Conservation (phyloP, 2,888 invertebrate genomes). For the Sussaba pulchella region DNA sequence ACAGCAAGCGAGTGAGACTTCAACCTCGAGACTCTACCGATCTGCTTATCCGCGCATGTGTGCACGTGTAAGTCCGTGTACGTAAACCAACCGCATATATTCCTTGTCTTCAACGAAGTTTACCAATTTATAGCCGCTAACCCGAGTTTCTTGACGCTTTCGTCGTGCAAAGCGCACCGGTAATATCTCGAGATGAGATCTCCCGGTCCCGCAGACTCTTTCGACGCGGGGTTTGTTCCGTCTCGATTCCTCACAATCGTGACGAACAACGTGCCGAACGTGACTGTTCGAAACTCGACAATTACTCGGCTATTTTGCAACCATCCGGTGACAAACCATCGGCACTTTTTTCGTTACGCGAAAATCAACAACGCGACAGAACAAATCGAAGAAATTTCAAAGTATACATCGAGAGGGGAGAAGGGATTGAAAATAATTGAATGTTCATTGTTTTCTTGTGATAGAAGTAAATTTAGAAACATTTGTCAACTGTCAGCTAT, state of each 20-base stretch:
- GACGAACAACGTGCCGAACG: slow-evolving; percentile 27
- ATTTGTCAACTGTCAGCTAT: not conserved
- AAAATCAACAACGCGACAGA: too few relatives aligned
- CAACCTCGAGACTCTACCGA: not conserved
- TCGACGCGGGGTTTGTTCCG: too few relatives aligned
- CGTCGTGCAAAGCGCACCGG: not conserved
- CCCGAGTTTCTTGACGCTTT: slow-evolving; percentile 31
- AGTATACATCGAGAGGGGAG: too few relatives aligned
- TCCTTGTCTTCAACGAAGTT: slow-evolving; percentile 48
- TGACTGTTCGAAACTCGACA: slow-evolving; percentile 12
- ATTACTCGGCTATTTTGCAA: slow-evolving; percentile 34
- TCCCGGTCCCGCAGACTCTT: slow-evolving; percentile 9
- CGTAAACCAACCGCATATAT: not conserved
- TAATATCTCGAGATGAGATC: slow-evolving; percentile 31
- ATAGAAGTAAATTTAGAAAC: too few relatives aligned
- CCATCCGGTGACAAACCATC: slow-evolving; percentile 4
- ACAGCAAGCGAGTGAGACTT: not conserved
- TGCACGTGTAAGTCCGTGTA: slow-evolving; percentile 5
- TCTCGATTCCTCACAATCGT: slow-evolving; percentile 8
- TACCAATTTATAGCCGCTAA: slow-evolving; percentile 43
- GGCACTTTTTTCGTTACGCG: too few relatives aligned
- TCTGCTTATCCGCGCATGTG: slow-evolving; percentile 21
- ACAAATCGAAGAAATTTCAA: too few relatives aligned
- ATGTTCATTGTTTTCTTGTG: too few relatives aligned
- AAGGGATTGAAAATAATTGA: too few relatives aligned